phyloP scores from a whole-genome alignment of 2,888 invertebrate genomes.

The Drosophila eohydei region DNA sequence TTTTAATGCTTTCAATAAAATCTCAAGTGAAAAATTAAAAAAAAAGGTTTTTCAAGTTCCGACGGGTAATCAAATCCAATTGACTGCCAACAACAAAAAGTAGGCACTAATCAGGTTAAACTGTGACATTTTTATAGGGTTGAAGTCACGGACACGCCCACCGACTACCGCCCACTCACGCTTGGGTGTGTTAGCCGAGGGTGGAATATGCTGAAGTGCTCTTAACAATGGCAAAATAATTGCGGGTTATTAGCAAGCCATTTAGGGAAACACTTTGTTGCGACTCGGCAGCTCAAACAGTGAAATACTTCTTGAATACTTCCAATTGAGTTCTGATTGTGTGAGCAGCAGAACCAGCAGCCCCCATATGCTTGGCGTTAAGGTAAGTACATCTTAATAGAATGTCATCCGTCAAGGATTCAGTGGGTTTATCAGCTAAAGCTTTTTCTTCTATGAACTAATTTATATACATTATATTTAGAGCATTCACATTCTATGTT shows the following conservation, averaged over 20 bases:
- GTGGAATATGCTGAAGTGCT: conserved; percentile 37
- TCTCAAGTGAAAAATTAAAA: conserved; percentile 21
- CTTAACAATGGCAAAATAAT: conserved; percentile 68
- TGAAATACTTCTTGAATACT: conserved; percentile 20
- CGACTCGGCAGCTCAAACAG: conserved; percentile 24
- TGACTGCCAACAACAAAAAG: conserved; percentile 60
- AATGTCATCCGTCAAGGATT: neutral
- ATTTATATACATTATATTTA: neutral
- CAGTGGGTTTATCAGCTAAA: neutral
- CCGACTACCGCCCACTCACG: neutral
- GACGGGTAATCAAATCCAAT: conserved; percentile 67
- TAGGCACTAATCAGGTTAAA: conserved; percentile 68
- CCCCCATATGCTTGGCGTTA: conserved; percentile 30
- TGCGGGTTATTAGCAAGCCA: conserved; percentile 72
- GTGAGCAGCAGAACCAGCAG: conserved; percentile 2
- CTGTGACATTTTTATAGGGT: conserved; percentile 58
- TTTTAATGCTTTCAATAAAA: conserved; percentile 66
- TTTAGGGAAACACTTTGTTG: conserved; percentile 61
- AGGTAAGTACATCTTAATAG: conserved; percentile 14
- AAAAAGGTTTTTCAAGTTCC: conserved; percentile 14
- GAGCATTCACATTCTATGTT: neutral
- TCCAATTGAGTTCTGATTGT: conserved; percentile 44
- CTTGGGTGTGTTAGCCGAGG: conserved; percentile 26
- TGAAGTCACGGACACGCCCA: conserved; percentile 40
- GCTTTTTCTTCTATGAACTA: neutral